Evolutionary conservation across 2,797 vertebrate species (phyloP).

Genomic region (Tragopan temminckii): DNA sequence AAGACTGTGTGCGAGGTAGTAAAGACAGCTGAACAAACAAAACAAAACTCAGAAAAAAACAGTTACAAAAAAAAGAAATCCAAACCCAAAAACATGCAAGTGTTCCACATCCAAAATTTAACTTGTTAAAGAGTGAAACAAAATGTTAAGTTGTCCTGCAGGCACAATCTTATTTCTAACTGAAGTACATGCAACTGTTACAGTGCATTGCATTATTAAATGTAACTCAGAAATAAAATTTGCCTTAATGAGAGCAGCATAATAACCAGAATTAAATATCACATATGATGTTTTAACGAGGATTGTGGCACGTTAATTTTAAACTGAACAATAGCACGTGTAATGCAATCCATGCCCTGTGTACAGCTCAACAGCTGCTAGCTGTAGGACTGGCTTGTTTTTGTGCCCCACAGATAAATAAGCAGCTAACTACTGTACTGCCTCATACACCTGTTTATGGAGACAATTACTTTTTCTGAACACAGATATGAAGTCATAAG

Average conservation of each 20-base stretch:
- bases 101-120: neutral
- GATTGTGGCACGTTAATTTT: conserved; percentile 69
- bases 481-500: neutral
- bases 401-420: neutral
- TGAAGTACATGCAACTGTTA: conserved; percentile 30
- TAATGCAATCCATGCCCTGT: conserved; percentile 56
- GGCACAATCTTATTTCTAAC: conserved; percentile 33
- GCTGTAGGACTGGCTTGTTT: neutral
- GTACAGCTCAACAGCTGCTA: conserved; percentile 56
- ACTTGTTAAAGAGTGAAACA: conserved; percentile 1
- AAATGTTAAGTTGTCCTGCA: conserved; percentile 24
- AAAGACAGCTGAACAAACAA: neutral
- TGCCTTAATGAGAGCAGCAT: conserved; percentile 54
- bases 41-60: neutral
- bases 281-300: conserved; percentile 72
- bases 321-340: conserved; percentile 60
- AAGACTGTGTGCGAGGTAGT: neutral
- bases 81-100: neutral
- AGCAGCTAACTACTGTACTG: neutral
- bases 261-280: conserved; percentile 69
- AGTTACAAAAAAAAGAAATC: neutral
- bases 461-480: neutral
- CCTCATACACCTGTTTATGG: neutral
- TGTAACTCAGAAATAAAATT: conserved; percentile 57
- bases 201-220: conserved; percentile 54